A percentile compares a stretch with the other conserved stretches of the same genome.
Conservation (phyloP, 1,140 invertebrate genomes). For the Theocolax elegans region DNA sequence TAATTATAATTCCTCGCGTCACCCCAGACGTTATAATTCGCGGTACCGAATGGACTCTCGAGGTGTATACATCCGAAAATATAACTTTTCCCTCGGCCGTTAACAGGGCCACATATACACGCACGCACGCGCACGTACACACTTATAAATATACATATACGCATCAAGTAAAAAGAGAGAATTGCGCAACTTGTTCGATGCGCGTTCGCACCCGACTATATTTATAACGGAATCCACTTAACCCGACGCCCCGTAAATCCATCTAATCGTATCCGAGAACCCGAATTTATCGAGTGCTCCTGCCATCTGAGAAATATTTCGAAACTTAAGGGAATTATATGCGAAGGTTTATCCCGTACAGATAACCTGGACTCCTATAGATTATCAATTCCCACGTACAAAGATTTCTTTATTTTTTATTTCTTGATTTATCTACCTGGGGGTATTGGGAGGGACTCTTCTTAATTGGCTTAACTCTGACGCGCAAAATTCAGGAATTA, state of each 20-base stretch:
- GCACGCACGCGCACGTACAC: background rate
- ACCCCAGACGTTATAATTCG: too few relatives aligned
- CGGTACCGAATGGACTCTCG: background rate
- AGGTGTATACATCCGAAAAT: constrained; percentile 13
- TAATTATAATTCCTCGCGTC: constrained; percentile 4
- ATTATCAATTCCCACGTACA: too few relatives aligned
- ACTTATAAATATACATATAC: too few relatives aligned
- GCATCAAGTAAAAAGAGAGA: constrained; percentile 5
- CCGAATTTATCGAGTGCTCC: constrained; percentile 16
- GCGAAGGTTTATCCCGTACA: too few relatives aligned
- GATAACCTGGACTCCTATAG: too few relatives aligned
- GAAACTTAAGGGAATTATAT: too few relatives aligned
- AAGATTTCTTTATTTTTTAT: too few relatives aligned
- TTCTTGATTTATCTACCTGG: too few relatives aligned
- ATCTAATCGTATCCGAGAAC: constrained; percentile 1
- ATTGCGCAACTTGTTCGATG: constrained; percentile 1
- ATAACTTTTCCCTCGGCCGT: background rate
- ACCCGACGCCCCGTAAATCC: background rate
- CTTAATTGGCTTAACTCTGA: too few relatives aligned
- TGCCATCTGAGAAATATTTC: constrained; percentile 19
- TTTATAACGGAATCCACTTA: constrained; percentile 26
- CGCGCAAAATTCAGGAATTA: too few relatives aligned
- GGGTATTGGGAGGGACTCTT: too few relatives aligned
- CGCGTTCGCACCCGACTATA: background rate
- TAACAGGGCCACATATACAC: background rate